Evolutionary conservation across 2,113 vertebrate genomes (phyloP).

Genomic region (Emydura subglobosa): DNA sequence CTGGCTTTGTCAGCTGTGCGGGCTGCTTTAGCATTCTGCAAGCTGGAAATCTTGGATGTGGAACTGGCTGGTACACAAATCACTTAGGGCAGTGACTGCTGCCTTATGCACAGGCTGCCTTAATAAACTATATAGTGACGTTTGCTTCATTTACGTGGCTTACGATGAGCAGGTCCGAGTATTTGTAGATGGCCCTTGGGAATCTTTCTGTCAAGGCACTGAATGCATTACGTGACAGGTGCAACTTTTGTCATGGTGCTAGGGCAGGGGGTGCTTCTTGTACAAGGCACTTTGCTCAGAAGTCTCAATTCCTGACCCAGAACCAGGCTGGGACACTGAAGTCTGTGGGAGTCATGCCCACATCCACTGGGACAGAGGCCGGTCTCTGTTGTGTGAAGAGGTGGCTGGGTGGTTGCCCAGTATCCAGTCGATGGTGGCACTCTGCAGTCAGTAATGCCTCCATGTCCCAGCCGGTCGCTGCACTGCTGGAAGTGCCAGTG

Average conservation of each 20-base stretch:
- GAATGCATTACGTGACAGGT: rapidly evolving
- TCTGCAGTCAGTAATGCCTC: neutral
- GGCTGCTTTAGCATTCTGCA: neutral
- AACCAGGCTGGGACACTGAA: neutral
- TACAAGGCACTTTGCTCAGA: neutral
- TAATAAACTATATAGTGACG: neutral
- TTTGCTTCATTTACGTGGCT: neutral
- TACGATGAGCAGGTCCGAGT: rapidly evolving
- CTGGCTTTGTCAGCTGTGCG: neutral
- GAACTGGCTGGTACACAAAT: neutral
- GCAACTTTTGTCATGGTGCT: neutral
- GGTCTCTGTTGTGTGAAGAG: neutral
- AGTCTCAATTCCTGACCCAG: neutral
- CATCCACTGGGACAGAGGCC: too few species aligned
- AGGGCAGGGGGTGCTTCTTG: neutral
- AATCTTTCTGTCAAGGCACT: rapidly evolving
- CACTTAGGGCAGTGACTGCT: neutral
- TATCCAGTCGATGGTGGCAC: neutral
- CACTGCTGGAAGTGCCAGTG: too few species aligned
- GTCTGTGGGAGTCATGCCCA: neutral
- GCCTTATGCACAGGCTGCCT: neutral
- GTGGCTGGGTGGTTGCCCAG: neutral
- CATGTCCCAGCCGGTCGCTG: neutral
- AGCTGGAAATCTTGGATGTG: neutral
- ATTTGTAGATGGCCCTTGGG: rapidly evolving